Percentiles rank a stretch among this genome's conserved stretches.
phyloP scores from a whole-genome alignment of 2,888 invertebrate genomes.

The Congeria kusceri region DNA sequence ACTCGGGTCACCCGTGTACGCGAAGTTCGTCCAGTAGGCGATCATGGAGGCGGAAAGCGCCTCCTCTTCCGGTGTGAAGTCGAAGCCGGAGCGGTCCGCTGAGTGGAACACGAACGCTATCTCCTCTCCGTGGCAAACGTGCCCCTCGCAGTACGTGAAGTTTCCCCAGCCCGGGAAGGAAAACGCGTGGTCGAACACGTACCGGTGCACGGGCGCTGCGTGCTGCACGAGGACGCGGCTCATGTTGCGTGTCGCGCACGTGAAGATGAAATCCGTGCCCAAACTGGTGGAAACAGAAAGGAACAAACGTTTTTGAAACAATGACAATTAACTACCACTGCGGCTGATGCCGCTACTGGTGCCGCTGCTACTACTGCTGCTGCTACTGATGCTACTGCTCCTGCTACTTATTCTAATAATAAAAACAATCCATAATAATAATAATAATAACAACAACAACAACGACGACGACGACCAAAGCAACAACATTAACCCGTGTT shows the following conservation, averaged over 20 bases:
- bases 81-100: slow-evolving; percentile 64
- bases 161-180: slow-evolving; percentile 75
- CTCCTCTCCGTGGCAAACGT: slow-evolving; percentile 79
- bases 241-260: slow-evolving; percentile 72
- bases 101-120: slow-evolving; percentile 76
- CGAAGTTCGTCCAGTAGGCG: slow-evolving; percentile 81
- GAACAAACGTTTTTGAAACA: too few relatives aligned
- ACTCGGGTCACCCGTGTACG: slow-evolving; percentile 77
- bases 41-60: slow-evolving; percentile 68
- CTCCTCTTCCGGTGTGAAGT: slow-evolving; percentile 68
- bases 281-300: slow-evolving; percentile 7
- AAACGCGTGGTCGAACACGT: slow-evolving; percentile 73
- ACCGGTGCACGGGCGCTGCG: slow-evolving; percentile 18
- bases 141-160: slow-evolving; percentile 73
- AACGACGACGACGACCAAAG: too few relatives aligned
- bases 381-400: too few relatives aligned
- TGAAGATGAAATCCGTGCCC: slow-evolving; percentile 77
- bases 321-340: too few relatives aligned
- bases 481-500: too few relatives aligned
- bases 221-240: slow-evolving; percentile 43
- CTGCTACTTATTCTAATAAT: too few relatives aligned
- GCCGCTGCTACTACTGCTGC: too few relatives aligned
- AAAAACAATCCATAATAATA: too few relatives aligned
- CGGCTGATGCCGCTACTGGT: too few relatives aligned
- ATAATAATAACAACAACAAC: too few relatives aligned